Evolutionary conservation across 1,140 invertebrate species (phyloP), one percentile per base, ranked within the genome.

Genomic region (Mycetomoellerius zeteki): DNA sequence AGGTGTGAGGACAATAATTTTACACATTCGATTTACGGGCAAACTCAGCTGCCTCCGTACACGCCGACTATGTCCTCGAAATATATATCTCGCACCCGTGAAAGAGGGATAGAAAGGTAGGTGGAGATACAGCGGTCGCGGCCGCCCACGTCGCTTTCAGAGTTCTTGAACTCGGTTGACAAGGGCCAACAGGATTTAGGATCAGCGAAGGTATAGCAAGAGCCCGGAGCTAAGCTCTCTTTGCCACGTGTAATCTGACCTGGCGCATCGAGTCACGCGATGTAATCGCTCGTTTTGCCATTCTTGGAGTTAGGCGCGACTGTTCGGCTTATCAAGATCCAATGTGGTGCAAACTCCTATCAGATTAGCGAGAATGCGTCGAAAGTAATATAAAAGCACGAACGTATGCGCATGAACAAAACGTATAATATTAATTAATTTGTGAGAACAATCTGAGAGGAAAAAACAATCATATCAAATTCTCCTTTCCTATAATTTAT

Each of bases 111-210:
- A 19, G 60, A 30, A n/a, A 64, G 21, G 64, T 69, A 62, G 43
- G 87, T 76, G 73, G 62, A 72, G 56, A 67, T 58, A 81, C 30
- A 56, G 14, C 75, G 33, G 43, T 43, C 62, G 65, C 56, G 56
- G 85, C 76, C 89, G 85, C 89, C 90, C 87, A 90, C 80, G 77
- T 81, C 85, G 90, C 86, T 90, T 89, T 77, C 80, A 52, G 24
- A 82, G 87, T 90, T 82, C 71, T 80, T 71, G 76, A 69, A 60
- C 60, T 58, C 37, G 65, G 71, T 81, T 91, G 89, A 91, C 85
- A 86, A 81, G 87, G 75, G 76, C 89, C 60, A 81, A 89, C 84
- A 88, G 75, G 84, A 88, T 90, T 90, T 88, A 90, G 88, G 86
- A 91, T 90, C 89, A 84, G 33, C 73, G 54, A 47, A 76, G 43